Evolutionary conservation across 2,113 vertebrate genomes (phyloP).

Genomic region (Speoplatyrhinus poulsoni): DNA sequence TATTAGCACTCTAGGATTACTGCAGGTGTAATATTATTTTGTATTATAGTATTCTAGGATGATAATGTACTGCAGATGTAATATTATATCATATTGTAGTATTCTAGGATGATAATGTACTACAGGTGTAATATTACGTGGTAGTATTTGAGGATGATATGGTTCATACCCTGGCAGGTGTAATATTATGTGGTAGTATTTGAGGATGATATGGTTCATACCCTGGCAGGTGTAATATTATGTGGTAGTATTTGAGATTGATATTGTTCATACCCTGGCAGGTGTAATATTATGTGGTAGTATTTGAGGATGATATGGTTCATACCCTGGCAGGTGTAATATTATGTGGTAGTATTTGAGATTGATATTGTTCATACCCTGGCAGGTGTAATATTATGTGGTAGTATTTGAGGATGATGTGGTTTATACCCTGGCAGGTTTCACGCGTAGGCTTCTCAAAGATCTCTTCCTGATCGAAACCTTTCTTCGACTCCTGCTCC

Average conservation of each 20-base stretch:
- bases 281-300: slow-evolving; percentile 52
- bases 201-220: slow-evolving; percentile 56
- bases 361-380: slow-evolving; percentile 77
- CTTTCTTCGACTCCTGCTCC: slow-evolving; percentile 98
- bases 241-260: too few species aligned
- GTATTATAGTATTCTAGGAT: too few species aligned
- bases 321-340: slow-evolving; percentile 89
- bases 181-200: too few species aligned
- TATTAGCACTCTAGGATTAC: too few species aligned
- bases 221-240: slow-evolving; percentile 85
- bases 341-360: too few species aligned
- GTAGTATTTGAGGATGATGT: not conserved
- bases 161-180: slow-evolving; percentile 89
- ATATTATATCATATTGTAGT: too few species aligned
- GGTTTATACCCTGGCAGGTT: slow-evolving; percentile 90
- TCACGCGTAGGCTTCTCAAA: slow-evolving; percentile 97
- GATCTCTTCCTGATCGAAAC: slow-evolving; percentile 96
- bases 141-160: not conserved
- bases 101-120: too few species aligned
- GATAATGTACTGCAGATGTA: too few species aligned
- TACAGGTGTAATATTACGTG: too few species aligned
- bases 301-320: not conserved
- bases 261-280: slow-evolving; percentile 84
- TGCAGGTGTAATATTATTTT: too few species aligned
- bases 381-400: slow-evolving; percentile 77